phyloP scores from a whole-genome alignment of 2,113 vertebrate genomes.

The Acanthisitta chloris region DNA sequence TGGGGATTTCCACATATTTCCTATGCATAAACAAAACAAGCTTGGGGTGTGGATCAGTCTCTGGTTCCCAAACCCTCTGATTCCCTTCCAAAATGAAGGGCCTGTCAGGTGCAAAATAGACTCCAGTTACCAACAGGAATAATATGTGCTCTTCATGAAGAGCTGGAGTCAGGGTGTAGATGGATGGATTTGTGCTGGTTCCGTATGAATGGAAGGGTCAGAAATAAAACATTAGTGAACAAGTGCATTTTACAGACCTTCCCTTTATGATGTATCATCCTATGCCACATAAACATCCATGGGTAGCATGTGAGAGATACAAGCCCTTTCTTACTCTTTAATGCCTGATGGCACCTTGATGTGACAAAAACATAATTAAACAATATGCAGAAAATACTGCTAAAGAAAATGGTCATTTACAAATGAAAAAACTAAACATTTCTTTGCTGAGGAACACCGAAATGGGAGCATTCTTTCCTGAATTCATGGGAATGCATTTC shows the following conservation, averaged over 20 bases:
- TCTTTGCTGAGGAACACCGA: neutral
- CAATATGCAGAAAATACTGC: neutral
- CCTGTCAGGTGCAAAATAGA: neutral
- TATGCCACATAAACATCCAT: neutral
- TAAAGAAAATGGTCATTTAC: neutral
- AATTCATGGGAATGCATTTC: neutral
- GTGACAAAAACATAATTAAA: neutral
- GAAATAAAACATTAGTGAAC: neutral
- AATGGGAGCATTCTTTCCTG: neutral
- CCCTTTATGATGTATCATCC: neutral
- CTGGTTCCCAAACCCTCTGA: constrained; percentile 16
- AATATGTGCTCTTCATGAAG: neutral
- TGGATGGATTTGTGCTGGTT: neutral
- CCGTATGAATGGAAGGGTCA: neutral
- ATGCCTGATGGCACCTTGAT: neutral
- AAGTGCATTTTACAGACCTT: neutral
- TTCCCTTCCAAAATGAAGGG: constrained; percentile 1
- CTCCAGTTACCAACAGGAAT: neutral
- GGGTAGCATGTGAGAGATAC: neutral
- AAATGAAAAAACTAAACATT: neutral
- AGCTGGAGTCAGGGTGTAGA: neutral
- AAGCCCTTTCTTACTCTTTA: neutral
- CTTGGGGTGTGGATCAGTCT: neutral
- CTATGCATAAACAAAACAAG: constrained; percentile 33
- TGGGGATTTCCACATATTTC: constrained; percentile 51